Evolutionary conservation across 2,888 invertebrate species (phyloP).

Genomic region (Eupithecia centaureata): DNA sequence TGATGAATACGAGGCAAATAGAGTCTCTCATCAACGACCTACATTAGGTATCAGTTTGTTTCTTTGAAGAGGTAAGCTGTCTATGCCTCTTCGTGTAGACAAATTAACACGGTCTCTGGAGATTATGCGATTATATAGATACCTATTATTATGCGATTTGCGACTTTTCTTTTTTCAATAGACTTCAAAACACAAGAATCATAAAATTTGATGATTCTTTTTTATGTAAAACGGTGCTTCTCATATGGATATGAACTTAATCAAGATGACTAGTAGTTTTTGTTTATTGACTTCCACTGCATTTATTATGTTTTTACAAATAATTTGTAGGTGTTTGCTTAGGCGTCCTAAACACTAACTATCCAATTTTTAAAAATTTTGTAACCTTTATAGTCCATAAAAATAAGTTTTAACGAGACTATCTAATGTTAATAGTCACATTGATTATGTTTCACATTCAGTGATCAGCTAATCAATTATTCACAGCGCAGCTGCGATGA

Average conservation of each 20-base stretch:
- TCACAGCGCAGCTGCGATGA: not conserved
- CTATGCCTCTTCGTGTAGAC: not conserved
- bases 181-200: no score
- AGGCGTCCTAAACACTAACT: not conserved
- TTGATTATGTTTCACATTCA: no score
- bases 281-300: no score
- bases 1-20: constrained; percentile 27
- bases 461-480: not conserved
- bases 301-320: no score
- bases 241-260: no score
- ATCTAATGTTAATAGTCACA: no score
- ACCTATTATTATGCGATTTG: no score
- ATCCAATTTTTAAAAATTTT: not conserved
- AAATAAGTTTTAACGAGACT: not conserved
- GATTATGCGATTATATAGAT: not conserved
- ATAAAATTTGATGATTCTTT: no score
- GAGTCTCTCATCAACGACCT: constrained; percentile 20
- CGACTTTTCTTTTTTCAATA: not conserved
- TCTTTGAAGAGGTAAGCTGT: not conserved
- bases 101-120: not conserved
- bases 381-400: not conserved
- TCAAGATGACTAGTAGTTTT: no score
- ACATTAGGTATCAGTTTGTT: constrained; percentile 5
- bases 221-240: no score
- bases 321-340: no score